phyloP scores from a whole-genome alignment of 2,113 vertebrate genomes.

The Argyrosomus japonicus region DNA sequence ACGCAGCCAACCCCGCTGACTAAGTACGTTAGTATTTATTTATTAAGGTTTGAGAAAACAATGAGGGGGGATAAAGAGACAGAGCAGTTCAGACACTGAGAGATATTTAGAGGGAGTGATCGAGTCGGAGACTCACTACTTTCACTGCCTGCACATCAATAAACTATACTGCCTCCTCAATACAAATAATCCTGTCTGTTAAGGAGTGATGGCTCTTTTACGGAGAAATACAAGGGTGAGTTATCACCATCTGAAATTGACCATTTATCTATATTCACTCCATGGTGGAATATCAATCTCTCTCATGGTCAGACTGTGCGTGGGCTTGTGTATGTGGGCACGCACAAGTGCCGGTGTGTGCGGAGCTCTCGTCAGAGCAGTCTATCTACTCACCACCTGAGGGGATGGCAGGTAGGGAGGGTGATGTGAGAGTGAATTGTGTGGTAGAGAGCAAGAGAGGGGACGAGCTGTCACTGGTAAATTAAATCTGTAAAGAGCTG shows the following conservation, averaged over 20 bases:
- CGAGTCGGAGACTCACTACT: neutral
- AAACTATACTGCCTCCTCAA: constrained; percentile 53
- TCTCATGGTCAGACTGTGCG: constrained; percentile 23
- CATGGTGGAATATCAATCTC: constrained; percentile 15
- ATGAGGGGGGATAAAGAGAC: constrained; percentile 22
- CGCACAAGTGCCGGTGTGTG: constrained; percentile 10
- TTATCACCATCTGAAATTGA: constrained; percentile 55
- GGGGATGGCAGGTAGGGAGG: constrained; percentile 38
- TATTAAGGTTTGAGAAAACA: constrained; percentile 33
- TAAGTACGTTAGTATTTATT: constrained; percentile 28
- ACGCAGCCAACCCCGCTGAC: constrained; percentile 32
- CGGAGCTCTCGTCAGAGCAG: constrained; percentile 19
- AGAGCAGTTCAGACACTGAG: constrained; percentile 7
- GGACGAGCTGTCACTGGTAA: constrained; percentile 67
- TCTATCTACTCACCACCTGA: constrained; percentile 69
- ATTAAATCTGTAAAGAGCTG: constrained; percentile 79
- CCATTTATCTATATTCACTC: constrained; percentile 49
- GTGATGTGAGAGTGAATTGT: constrained; percentile 36
- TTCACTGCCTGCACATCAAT: constrained; percentile 59
- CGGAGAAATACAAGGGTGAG: constrained; percentile 56
- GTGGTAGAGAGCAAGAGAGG: constrained; percentile 22
- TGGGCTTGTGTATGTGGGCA: constrained; percentile 40
- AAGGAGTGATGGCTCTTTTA: constrained; percentile 56
- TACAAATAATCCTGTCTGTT: constrained; percentile 71
- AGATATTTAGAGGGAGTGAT: constrained; percentile 30